Evolutionary conservation across 2,113 vertebrate species (phyloP).

Genomic region (Crypturellus undulatus): DNA sequence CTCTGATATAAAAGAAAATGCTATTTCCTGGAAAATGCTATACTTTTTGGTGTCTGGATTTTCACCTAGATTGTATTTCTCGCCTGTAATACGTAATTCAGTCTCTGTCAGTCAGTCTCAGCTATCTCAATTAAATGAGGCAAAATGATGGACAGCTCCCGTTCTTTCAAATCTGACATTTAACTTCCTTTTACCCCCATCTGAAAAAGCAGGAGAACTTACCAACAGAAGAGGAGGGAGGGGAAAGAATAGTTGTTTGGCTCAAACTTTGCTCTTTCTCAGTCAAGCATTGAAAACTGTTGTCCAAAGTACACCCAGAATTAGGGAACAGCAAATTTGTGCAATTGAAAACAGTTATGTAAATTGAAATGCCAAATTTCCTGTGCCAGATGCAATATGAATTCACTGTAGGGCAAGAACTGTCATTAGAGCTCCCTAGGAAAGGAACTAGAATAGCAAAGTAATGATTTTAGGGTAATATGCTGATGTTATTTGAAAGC

Average conservation of each 20-base stretch:
- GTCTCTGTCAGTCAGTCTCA: neutral
- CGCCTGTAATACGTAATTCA: neutral
- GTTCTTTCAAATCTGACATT: slow-evolving; percentile 9
- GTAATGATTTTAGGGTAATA: slow-evolving; percentile 71
- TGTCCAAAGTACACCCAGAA: slow-evolving; percentile 39
- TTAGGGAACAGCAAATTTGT: slow-evolving; percentile 53
- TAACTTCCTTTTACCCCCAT: neutral
- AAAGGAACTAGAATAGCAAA: slow-evolving; percentile 64
- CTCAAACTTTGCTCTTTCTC: slow-evolving; percentile 25
- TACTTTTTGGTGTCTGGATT: neutral
- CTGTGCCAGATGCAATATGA: slow-evolving; percentile 65
- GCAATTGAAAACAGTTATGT: slow-evolving; percentile 62
- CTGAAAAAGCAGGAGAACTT: neutral
- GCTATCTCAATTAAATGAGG: neutral
- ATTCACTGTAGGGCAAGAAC: slow-evolving; percentile 66
- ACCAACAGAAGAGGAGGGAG: neutral
- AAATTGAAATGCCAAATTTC: slow-evolving; percentile 69
- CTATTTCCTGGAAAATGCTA: neutral
- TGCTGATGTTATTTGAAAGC: slow-evolving; percentile 65
- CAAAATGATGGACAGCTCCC: neutral
- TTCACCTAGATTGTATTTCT: neutral
- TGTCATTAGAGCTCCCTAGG: slow-evolving; percentile 65
- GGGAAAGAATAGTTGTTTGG: slow-evolving; percentile 2
- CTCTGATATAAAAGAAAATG: neutral
- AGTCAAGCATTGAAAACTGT: slow-evolving; percentile 43